phyloP scores from a whole-genome alignment of 2,113 vertebrate genomes.

The Pelecanus crispus region DNA sequence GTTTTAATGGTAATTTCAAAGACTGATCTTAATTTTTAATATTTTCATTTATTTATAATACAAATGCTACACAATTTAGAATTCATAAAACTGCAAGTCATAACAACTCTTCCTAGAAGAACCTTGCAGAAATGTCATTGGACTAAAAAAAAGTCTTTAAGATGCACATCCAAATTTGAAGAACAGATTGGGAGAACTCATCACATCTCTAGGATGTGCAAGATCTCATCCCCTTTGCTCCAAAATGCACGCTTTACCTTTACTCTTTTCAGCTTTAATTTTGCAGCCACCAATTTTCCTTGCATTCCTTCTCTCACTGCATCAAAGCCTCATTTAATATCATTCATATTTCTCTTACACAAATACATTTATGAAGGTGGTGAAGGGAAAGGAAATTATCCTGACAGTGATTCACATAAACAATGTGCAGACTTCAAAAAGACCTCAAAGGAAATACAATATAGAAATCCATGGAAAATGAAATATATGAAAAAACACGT shows the following conservation, averaged over 20 bases:
- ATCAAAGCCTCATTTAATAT: not conserved
- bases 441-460: not conserved
- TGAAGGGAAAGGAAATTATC: not conserved
- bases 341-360: not conserved
- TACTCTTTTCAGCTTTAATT: not conserved
- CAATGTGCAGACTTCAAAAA: not conserved
- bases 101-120: not conserved
- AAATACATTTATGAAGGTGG: not conserved
- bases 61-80: not conserved
- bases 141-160: not conserved
- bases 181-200: not conserved
- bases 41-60: not conserved
- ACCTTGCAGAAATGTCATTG: not conserved
- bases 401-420: not conserved
- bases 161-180: not conserved
- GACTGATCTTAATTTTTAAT: not conserved
- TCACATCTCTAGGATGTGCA: not conserved
- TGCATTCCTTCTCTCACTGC: not conserved
- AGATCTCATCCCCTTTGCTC: not conserved
- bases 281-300: not conserved
- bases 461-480: not conserved
- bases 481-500: not conserved
- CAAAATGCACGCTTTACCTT: not conserved
- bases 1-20: not conserved
- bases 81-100: not conserved